Evolutionary conservation across 2,797 vertebrate species (phyloP).

Genomic region (Sebastes kiyomatsui): DNA sequence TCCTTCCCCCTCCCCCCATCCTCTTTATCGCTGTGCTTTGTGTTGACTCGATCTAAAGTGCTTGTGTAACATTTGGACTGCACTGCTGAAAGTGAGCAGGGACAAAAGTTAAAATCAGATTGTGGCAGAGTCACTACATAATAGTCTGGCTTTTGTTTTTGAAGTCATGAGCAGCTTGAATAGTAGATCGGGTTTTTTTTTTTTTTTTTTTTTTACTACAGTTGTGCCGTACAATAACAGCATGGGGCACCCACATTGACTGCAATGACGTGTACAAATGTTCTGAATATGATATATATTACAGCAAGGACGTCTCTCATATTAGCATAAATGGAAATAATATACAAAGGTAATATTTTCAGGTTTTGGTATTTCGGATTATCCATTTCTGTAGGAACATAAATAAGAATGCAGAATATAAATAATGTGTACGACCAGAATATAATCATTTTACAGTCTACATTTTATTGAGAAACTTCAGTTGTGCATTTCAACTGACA

Average conservation of each 20-base stretch:
- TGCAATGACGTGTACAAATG: not conserved
- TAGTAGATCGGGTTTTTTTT: not conserved
- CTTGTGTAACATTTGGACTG: slow-evolving; percentile 27
- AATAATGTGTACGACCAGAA: too few species aligned
- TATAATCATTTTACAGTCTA: too few species aligned
- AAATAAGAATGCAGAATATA: too few species aligned
- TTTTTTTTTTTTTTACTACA: not conserved
- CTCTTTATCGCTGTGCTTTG: slow-evolving; percentile 13
- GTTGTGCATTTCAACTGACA: not conserved
- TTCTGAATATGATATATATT: not conserved
- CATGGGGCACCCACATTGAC: not conserved
- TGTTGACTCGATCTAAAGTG: slow-evolving; percentile 34
- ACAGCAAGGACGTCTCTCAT: not conserved
- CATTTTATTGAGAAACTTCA: not conserved
- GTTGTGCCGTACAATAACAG: not conserved
- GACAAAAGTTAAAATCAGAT: too few species aligned
- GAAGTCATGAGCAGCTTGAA: not conserved
- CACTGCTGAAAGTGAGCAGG: not conserved
- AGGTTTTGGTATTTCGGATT: too few species aligned
- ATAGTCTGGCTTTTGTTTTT: slow-evolving; percentile 3
- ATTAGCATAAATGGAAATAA: not conserved
- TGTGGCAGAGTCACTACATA: not conserved
- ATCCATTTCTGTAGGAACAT: too few species aligned
- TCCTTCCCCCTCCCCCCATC: not conserved
- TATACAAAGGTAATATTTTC: too few species aligned